Percentiles rank a stretch among this genome's conserved stretches.
These are phyloP conservation scores for Catocala fraxini DNA, from an alignment of 2,888 invertebrate genomes.

Conservation along the genomic window DNA sequence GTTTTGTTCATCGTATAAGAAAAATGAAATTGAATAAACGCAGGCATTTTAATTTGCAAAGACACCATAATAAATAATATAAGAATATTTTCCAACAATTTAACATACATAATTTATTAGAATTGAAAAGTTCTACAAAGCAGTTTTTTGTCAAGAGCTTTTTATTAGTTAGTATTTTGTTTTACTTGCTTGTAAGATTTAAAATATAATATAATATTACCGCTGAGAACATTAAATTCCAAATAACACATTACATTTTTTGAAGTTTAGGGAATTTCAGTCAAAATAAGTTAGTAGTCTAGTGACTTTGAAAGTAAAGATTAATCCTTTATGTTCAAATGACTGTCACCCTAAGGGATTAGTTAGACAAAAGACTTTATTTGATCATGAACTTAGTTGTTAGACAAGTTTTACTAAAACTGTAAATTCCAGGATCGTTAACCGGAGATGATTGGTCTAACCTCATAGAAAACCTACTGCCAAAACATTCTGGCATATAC, in stretches of 20 bases:
- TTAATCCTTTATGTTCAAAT: neutral
- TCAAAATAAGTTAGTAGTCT: neutral
- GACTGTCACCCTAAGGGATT: no score
- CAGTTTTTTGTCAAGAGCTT: neutral
- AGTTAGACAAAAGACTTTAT: no score
- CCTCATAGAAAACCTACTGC: slow-evolving; percentile 84
- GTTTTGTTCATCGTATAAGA: neutral
- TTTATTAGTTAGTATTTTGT: neutral
- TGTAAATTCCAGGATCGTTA: slow-evolving; percentile 78
- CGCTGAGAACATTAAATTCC: no score
- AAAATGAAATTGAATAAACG: slow-evolving; percentile 1
- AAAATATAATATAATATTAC: no score
- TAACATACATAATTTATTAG: neutral
- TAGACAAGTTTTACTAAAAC: no score
- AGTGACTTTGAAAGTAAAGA: neutral
- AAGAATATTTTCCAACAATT: neutral
- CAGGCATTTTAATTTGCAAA: neutral
- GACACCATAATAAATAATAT: neutral
- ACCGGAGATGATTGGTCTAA: slow-evolving; percentile 88
- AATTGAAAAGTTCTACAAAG: neutral
- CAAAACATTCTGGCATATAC: slow-evolving; percentile 84
- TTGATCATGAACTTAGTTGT: no score
- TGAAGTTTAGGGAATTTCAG: neutral
- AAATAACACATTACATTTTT: neutral
- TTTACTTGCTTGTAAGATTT: no score